Base-by-base conservation (phyloP, 2,888 invertebrate species). In the Troides helena region DNA sequence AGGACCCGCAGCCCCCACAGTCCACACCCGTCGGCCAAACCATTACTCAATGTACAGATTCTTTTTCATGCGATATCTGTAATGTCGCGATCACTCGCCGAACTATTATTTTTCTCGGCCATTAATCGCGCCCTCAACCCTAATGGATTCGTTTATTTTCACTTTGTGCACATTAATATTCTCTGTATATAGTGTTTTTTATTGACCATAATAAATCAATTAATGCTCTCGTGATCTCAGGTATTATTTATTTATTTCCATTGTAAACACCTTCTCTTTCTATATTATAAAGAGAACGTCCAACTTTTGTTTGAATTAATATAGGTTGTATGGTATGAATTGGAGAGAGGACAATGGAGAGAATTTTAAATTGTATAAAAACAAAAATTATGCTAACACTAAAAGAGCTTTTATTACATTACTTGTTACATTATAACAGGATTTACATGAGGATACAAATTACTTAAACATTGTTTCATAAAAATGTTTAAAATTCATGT, bases 41-140 rank as follows among this genome's bases (percentile, higher is more conserved):
- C 81, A 85, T 85, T 85, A 83, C 78, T 83, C 81, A 80, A 77
- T 75, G 78, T 79, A 80, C 77, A 78, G 78, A 83, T 84, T 85
- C 83, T 85, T 85, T 85, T 84, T 85, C 82, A 85, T 76, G 77
- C 81, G 79, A 78, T 84, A 85, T 84, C 84, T 78, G 76, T 77
- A 81, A 81, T 78, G 79, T 79, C 77, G 76, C 79, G 81, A 81
- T 84, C 82, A 81, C 74, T 85, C 81, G 80, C 79, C 76, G 77
- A 77, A 74, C 78, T 75, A 77, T 80, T 80, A 81, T 82, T 81
- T 74, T 70, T 67, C 63, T 65, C 70, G 58, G 69, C 57, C 62
- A 68, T 68, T 69, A 67, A 70, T 67, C 70, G 70, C 65, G 30
- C 50, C 63, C 62, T 62, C 57, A 70, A 70, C 61, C 50, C 57